Conservation (phyloP, 2,797 vertebrate genomes). For the Neosilurus hyrtlii region DNA sequence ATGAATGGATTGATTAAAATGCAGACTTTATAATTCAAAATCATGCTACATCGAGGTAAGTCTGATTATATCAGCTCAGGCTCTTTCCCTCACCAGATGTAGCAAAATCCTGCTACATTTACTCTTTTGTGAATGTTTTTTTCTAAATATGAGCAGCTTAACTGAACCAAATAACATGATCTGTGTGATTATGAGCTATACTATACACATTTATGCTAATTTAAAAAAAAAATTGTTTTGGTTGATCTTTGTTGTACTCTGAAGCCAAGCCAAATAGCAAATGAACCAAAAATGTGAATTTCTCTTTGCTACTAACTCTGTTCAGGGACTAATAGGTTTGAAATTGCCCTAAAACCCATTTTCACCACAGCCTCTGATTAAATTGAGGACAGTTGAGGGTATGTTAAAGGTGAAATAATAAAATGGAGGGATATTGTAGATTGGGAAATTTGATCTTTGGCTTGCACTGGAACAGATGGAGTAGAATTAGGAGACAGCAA, state of each 20-base stretch:
- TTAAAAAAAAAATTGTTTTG: background rate
- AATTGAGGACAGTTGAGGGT: constrained; percentile 2
- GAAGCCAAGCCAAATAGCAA: background rate
- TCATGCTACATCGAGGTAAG: too few species aligned
- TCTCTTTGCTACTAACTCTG: background rate
- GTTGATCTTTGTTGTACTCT: background rate
- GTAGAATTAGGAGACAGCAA: background rate
- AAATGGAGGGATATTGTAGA: constrained; percentile 61
- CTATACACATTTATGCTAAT: too few species aligned
- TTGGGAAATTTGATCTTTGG: constrained; percentile 42
- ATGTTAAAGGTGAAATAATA: constrained; percentile 56
- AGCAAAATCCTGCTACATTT: too few species aligned
- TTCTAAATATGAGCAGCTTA: background rate
- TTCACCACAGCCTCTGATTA: constrained; percentile 1
- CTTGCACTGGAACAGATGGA: constrained; percentile 7
- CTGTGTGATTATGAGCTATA: background rate
- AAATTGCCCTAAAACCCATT: background rate
- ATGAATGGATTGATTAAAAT: too few species aligned
- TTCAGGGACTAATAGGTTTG: background rate
- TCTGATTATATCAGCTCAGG: too few species aligned
- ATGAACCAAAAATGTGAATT: background rate
- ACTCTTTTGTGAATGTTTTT: too few species aligned
- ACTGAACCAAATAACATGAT: background rate
- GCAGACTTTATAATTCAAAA: too few species aligned
- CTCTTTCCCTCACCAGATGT: too few species aligned